Percentiles rank a stretch among this genome's conserved stretches.
Evolutionary conservation across 2,888 invertebrate species (phyloP).

Genomic region (Zygogramma bicolorata): DNA sequence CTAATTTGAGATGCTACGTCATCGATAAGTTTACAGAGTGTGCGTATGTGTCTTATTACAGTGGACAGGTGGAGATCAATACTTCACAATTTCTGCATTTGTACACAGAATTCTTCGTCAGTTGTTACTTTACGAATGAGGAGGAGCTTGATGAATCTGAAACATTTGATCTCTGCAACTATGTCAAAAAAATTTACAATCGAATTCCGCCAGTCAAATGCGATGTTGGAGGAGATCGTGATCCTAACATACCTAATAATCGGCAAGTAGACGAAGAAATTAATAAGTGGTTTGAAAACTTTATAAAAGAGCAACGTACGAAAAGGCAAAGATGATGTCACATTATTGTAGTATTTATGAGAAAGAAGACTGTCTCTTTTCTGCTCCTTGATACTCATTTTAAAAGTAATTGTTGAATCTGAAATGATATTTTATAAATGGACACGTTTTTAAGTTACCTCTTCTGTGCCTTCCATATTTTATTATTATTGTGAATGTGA

Average conservation of each 20-base stretch:
- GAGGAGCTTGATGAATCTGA: not conserved
- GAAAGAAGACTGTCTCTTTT: too few species aligned
- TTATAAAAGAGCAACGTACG: not conserved
- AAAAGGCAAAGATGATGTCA: too few species aligned
- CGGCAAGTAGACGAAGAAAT: not conserved
- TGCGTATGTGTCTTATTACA: too few species aligned
- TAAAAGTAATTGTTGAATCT: too few species aligned
- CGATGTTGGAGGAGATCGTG: not conserved
- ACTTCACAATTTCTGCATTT: not conserved
- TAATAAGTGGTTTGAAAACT: not conserved
- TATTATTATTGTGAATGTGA: not conserved
- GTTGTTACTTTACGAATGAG: conserved; percentile 2
- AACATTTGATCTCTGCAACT: not conserved
- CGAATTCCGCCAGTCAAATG: not conserved
- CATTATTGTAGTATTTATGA: too few species aligned
- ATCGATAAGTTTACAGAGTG: conserved; percentile 28
- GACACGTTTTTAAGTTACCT: not conserved
- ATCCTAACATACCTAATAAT: too few species aligned
- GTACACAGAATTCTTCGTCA: not conserved
- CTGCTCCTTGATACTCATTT: too few species aligned
- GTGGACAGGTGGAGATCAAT: too few species aligned
- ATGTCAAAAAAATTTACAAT: not conserved
- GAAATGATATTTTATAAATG: not conserved
- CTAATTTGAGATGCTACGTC: conserved; percentile 16
- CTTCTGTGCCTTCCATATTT: not conserved